Evolutionary conservation across 2,888 invertebrate genomes (phyloP), one percentile per base, ranked within the genome.

Genomic region (Sepioteuthis lessoniana): DNA sequence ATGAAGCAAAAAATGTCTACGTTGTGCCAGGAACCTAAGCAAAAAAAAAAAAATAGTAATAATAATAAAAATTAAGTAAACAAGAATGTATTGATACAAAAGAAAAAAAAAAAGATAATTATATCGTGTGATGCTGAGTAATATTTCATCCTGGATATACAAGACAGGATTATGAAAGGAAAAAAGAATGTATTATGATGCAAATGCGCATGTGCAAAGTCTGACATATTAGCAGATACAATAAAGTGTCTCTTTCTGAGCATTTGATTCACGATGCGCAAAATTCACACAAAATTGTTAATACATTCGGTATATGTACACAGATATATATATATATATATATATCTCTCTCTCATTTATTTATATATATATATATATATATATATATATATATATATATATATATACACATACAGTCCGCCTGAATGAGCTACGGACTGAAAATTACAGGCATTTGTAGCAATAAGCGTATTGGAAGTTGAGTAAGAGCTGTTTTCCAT

Each of bases 211-310:
- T 13, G 10, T n/a, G 16, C n/a, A 76, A 76, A 76, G n/a, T 35
- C 13, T 76, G 76, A 35, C 60, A 31, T 60, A 31, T 31, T 4
- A 60, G 31, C 31, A 60, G 19, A 47, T 47, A 76, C 3, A 35
- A 21, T 35, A 16, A n/a, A 76, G n/a, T 16, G 13, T 25, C 16
- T 76, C 76, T 76, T 16, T 35, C 19, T 76, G 13, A 76, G 0
- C n/a, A 13, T 76, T n/a, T 76, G n/a, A 76, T n/a, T 76, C n/a
- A n/a, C n/a, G 76, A 76, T 76, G 76, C 76, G 76, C 76, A 76
- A 76, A 76, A 60, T 60, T 60, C 28, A 60, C 60, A 31, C 60
- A 60, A 60, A 60, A 60, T 60, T 7, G 8, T 28, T 25, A 60
- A 31, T 10, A 28, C 31, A 31, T 28, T 42, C 31, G 8, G 7